These are phyloP conservation scores for Sebastes melanostomus DNA, from an alignment of 2,797 vertebrate species.

Conservation along the genomic window DNA sequence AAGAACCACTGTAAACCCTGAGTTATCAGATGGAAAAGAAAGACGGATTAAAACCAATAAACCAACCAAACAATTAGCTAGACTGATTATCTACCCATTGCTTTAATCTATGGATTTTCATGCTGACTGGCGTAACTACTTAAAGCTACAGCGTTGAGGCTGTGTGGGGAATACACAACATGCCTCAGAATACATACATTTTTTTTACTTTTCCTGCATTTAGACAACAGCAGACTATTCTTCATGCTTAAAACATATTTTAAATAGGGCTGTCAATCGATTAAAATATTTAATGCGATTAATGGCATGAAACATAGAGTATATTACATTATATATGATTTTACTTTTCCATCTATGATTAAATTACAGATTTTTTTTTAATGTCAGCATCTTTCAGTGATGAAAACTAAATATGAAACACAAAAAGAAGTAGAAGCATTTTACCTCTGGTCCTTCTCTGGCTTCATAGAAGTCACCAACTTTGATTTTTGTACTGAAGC, in stretches of 20 bases:
- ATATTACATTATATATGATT: background rate
- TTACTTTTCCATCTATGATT: background rate
- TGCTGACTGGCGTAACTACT: background rate
- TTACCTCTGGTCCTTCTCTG: slow-evolving; percentile 95
- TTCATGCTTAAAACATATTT: background rate
- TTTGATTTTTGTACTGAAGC: slow-evolving; percentile 98
- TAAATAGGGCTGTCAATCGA: background rate
- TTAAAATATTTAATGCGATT: too few species aligned
- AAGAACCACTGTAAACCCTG: slow-evolving; percentile 94
- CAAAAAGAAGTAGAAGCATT: slow-evolving; percentile 45
- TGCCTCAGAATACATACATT: background rate
- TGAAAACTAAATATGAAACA: background rate
- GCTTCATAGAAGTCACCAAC: slow-evolving; percentile 98
- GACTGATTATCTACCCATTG: background rate
- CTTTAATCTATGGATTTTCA: background rate
- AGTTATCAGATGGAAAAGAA: background rate
- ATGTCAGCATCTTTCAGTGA: background rate
- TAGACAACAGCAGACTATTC: background rate
- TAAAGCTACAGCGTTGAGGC: background rate
- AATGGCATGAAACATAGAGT: background rate
- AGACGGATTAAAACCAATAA: background rate
- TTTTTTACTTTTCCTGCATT: background rate
- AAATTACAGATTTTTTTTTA: background rate
- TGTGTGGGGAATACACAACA: background rate
- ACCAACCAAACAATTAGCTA: background rate